These are phyloP conservation scores for Tribolium madens DNA, from an alignment of 1,140 invertebrate species.

Conservation along the genomic window DNA sequence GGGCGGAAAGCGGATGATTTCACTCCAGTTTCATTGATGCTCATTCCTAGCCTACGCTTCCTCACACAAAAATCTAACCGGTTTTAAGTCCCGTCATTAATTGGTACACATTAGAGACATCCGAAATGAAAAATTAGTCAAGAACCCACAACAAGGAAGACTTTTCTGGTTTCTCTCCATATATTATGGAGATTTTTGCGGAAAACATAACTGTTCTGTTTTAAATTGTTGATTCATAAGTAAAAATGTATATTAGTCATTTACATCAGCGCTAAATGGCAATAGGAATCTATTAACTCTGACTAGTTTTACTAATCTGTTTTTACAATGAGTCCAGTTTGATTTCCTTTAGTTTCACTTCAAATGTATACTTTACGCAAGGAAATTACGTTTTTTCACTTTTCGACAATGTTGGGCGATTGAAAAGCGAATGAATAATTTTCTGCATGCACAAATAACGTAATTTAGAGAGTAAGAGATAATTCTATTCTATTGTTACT, in stretches of 20 bases:
- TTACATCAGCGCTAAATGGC: not conserved
- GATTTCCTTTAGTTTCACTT: not conserved
- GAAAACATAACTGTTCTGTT: conserved; percentile 1
- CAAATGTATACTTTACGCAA: too few relatives aligned
- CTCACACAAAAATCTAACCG: conserved; percentile 5
- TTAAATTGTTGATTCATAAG: conserved; percentile 28
- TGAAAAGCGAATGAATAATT: too few relatives aligned
- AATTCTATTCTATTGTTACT: too few relatives aligned
- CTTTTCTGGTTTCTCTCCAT: not conserved
- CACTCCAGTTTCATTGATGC: not conserved
- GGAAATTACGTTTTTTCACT: too few relatives aligned
- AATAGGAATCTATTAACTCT: not conserved
- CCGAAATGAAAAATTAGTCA: too few relatives aligned
- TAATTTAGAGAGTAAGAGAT: too few relatives aligned
- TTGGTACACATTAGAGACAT: conserved; percentile 13
- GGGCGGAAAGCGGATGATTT: not conserved
- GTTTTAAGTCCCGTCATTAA: not conserved
- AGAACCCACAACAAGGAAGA: conserved; percentile 25
- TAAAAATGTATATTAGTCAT: not conserved
- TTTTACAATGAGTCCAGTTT: not conserved
- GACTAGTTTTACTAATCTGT: not conserved
- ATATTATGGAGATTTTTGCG: conserved; percentile 4
- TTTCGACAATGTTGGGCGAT: too few relatives aligned
- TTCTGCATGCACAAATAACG: too few relatives aligned
- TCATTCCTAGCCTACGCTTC: not conserved